Percentiles rank a stretch among this genome's conserved stretches.
phyloP scores from a whole-genome alignment of 1,140 invertebrate species.

The Orius insidiosus region DNA sequence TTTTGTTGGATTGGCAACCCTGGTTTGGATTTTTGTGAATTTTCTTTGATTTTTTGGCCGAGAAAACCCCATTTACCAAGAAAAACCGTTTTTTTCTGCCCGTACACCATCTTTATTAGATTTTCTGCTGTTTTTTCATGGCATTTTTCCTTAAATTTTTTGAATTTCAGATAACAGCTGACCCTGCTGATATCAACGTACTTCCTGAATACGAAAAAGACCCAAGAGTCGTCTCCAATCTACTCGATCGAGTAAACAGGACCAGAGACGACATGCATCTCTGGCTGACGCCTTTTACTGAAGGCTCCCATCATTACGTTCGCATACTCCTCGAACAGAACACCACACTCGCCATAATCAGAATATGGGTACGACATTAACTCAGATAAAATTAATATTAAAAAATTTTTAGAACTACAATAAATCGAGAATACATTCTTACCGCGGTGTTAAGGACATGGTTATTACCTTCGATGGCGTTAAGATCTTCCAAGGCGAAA shows the following conservation, averaged over 20 bases:
- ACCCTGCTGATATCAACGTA: slow-evolving; percentile 39
- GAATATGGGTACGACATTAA: slow-evolving; percentile 68
- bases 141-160: no score
- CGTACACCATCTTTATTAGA: no score
- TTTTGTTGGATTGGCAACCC: no score
- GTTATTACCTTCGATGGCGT: slow-evolving; percentile 48
- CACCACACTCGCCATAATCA: slow-evolving; percentile 45
- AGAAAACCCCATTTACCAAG: no score
- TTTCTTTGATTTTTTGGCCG: no score
- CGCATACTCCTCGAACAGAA: slow-evolving; percentile 37
- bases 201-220: slow-evolving; percentile 38
- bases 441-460: slow-evolving; percentile 50
- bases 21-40: no score
- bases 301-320: slow-evolving; percentile 35
- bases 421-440: slow-evolving; percentile 66
- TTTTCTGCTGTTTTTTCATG: no score
- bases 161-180: slow-evolving; percentile 40
- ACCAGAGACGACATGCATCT: slow-evolving; percentile 59
- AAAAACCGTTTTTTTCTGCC: no score
- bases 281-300: slow-evolving; percentile 49
- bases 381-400: background rate
- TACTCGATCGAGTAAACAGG: slow-evolving; percentile 51
- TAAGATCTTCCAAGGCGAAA: slow-evolving; percentile 61
- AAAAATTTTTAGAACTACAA: slow-evolving; percentile 58
- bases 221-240: slow-evolving; percentile 39